A percentile compares a stretch with the other conserved stretches of the same genome.
Conservation (phyloP, 2,888 invertebrate species). For the Synergus umbraculus region DNA sequence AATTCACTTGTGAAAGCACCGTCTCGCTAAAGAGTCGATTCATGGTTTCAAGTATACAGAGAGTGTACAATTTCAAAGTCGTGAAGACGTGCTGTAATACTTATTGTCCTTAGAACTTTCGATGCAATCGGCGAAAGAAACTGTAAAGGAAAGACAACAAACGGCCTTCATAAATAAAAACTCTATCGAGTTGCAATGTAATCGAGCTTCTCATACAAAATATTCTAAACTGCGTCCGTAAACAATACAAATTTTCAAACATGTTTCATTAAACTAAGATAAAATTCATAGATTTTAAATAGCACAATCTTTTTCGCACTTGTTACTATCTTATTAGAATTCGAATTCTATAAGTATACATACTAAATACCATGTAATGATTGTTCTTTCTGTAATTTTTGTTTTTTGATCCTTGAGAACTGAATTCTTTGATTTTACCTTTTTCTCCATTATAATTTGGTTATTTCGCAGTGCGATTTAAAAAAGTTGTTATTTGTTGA, state of each 20-base stretch:
- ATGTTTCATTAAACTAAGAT: neutral
- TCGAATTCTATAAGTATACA: neutral
- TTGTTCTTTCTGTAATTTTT: neutral
- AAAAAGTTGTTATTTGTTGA: neutral
- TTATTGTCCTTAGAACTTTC: constrained; percentile 28
- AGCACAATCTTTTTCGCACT: neutral
- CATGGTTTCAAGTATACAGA: constrained; percentile 9
- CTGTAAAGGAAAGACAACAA: neutral
- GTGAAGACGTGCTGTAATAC: constrained; percentile 21
- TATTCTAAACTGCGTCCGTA: neutral
- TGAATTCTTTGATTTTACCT: neutral
- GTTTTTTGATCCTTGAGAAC: neutral
- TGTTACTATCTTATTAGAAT: neutral
- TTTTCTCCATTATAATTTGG: neutral
- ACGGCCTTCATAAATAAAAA: constrained; percentile 1
- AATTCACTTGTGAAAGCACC: constrained; percentile 19
- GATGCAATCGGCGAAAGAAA: constrained; percentile 31
- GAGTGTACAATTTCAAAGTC: constrained; percentile 34
- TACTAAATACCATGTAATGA: neutral
- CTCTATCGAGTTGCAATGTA: neutral
- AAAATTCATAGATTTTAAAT: neutral
- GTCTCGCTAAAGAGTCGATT: neutral
- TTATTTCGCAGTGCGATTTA: neutral
- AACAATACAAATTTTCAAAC: neutral
- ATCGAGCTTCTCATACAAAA: constrained; percentile 21